These are phyloP conservation scores for Tolmerus cingulatus DNA, from an alignment of 2,888 invertebrate species.

Conservation along the genomic window DNA sequence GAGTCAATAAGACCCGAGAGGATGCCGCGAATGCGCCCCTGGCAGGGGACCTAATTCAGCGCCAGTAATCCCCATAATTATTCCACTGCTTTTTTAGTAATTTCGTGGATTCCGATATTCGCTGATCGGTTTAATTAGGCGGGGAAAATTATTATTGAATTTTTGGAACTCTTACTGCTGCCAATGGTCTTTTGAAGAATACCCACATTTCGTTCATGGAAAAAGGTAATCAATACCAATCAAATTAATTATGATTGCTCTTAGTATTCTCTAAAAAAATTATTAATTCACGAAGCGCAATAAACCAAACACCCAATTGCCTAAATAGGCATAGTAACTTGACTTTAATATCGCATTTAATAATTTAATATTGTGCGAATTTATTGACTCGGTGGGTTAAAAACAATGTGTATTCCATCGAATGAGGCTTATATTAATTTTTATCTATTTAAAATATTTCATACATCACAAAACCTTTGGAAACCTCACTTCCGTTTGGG, in stretches of 20 bases:
- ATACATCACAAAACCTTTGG: neutral
- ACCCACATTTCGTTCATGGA: neutral
- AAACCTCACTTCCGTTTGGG: neutral
- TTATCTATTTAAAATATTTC: neutral
- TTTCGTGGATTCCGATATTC: neutral
- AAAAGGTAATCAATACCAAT: neutral
- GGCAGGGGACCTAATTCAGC: neutral
- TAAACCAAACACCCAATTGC: neutral
- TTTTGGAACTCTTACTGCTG: too few species aligned
- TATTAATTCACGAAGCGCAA: neutral
- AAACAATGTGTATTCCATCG: neutral
- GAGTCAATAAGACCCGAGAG: neutral
- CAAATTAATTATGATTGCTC: neutral
- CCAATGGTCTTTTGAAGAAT: neutral
- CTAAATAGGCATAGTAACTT: neutral
- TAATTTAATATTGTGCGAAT: neutral
- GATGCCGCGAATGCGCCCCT: neutral
- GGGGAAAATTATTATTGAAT: neutral
- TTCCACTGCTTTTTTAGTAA: neutral
- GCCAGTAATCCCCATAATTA: neutral
- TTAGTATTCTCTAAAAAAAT: neutral
- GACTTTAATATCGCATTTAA: neutral
- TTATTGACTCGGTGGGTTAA: neutral
- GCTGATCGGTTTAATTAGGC: neutral
- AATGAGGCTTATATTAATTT: neutral